Conservation (phyloP, 2,797 vertebrate species). For the Lindbergichthys nudifrons region DNA sequence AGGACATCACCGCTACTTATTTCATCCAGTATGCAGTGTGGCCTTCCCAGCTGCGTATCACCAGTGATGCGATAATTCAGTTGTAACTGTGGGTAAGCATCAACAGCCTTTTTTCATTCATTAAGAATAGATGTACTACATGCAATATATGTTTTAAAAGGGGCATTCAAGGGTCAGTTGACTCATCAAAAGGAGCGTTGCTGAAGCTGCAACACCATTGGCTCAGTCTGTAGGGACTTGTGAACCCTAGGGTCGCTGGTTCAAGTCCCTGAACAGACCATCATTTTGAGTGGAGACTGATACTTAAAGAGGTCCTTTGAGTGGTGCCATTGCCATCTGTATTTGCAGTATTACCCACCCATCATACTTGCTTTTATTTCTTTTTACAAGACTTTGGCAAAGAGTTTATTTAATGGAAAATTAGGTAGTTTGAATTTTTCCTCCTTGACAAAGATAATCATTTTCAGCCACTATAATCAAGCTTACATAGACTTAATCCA, state of each 20-base stretch:
- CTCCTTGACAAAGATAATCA: neutral
- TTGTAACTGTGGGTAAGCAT: constrained; percentile 83
- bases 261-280: too few species aligned
- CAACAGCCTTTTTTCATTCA: constrained; percentile 5
- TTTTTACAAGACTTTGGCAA: neutral
- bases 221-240: too few species aligned
- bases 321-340: neutral
- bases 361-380: neutral
- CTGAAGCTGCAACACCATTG: neutral
- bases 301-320: too few species aligned
- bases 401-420: neutral
- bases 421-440: neutral
- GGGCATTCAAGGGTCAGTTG: neutral
- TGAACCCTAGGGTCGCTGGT: too few species aligned
- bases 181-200: neutral
- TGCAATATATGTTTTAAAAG: constrained; percentile 9
- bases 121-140: neutral
- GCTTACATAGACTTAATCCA: neutral
- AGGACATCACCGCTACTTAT: constrained; percentile 53
- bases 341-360: neutral
- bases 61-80: constrained; percentile 77
- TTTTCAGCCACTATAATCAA: neutral
- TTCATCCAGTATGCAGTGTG: constrained; percentile 66
- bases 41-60: constrained; percentile 69
- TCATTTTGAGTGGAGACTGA: too few species aligned